These are phyloP conservation scores for Saguinus midas DNA, from an alignment of 2,113 vertebrate species.

Conservation along the genomic window DNA sequence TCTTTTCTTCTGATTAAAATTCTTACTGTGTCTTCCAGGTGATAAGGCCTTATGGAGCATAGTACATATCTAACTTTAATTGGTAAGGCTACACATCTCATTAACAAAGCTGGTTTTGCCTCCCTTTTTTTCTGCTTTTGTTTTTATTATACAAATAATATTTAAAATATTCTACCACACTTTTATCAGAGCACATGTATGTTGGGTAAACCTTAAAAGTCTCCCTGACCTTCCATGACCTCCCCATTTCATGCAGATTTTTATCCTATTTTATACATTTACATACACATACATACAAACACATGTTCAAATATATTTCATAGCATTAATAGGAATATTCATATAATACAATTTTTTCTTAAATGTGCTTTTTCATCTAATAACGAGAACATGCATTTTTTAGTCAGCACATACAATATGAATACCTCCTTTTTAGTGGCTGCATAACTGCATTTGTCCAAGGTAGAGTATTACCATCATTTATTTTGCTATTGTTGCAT, in stretches of 20 bases:
- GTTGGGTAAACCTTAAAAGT: fast-evolving
- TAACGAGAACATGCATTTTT: not conserved
- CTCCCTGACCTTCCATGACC: fast-evolving
- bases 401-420: not conserved
- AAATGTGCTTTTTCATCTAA: not conserved
- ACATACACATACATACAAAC: too few relatives aligned
- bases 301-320: not conserved
- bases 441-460: fast-evolving
- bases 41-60: fast-evolving
- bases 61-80: not conserved
- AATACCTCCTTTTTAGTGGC: not conserved
- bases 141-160: too few relatives aligned
- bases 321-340: too few relatives aligned
- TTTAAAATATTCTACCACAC: fast-evolving
- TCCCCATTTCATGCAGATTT: not conserved
- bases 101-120: not conserved
- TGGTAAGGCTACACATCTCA: not conserved
- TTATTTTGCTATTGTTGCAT: not conserved
- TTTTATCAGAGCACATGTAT: fast-evolving
- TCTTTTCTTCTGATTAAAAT: not conserved
- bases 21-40: fast-evolving
- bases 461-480: fast-evolving
- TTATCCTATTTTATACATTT: too few relatives aligned
- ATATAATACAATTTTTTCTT: not conserved
- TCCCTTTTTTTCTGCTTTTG: not conserved